Conservation (phyloP, 1,140 invertebrate species). For the Stenopsyche tienmushanensis region DNA sequence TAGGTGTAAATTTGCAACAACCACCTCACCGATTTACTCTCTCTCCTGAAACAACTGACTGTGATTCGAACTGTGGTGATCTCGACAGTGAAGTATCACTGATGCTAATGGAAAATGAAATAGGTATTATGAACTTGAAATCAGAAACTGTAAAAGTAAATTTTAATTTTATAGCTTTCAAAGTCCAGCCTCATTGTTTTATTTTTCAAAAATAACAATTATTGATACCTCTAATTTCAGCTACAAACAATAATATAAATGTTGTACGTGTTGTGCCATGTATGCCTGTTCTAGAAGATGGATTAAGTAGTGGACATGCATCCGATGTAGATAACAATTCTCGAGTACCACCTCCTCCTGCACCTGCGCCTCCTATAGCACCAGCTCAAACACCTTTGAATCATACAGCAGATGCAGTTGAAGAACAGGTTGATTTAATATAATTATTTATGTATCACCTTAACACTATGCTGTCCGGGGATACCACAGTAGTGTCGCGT, state of each 20-base stretch:
- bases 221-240: slow-evolving; percentile 7
- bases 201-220: not conserved
- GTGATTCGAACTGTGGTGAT: slow-evolving; percentile 84
- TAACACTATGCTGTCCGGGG: no score
- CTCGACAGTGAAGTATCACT: slow-evolving; percentile 79
- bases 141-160: not conserved
- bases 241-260: slow-evolving; percentile 22
- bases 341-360: slow-evolving; percentile 45
- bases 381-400: slow-evolving; percentile 13
- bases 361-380: slow-evolving; percentile 3
- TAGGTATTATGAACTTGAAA: slow-evolving; percentile 44
- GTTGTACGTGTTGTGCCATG: slow-evolving; percentile 48
- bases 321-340: slow-evolving; percentile 91
- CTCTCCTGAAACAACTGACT: slow-evolving; percentile 94
- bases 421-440: slow-evolving; percentile 44
- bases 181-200: not conserved
- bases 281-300: slow-evolving; percentile 95
- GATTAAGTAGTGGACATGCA: slow-evolving; percentile 85
- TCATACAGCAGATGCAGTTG: slow-evolving; percentile 14
- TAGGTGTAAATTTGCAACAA: slow-evolving; percentile 5
- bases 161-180: not conserved
- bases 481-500: no score
- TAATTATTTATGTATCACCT: not conserved
- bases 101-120: slow-evolving; percentile 70
- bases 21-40: slow-evolving; percentile 67